These are phyloP conservation scores for Octodonta nipae DNA, from an alignment of 2,888 invertebrate genomes.

Conservation along the genomic window DNA sequence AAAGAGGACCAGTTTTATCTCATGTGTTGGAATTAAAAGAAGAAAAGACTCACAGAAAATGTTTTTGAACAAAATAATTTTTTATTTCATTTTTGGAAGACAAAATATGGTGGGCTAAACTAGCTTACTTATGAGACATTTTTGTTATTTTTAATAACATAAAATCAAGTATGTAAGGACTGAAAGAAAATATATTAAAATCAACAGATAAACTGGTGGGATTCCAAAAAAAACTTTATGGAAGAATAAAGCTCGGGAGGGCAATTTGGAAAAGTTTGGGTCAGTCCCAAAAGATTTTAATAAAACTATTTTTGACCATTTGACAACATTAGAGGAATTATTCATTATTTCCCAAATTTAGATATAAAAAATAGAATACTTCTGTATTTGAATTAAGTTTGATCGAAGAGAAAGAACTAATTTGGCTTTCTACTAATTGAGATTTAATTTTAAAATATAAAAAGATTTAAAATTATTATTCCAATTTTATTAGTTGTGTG, in stretches of 20 bases:
- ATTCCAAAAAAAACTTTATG: constrained; percentile 1
- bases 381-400: constrained; percentile 1
- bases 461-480: constrained; percentile 1
- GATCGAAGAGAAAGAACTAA: constrained; percentile 1
- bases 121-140: constrained; percentile 1
- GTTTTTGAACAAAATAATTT: constrained; percentile 1
- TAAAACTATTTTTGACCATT: constrained; percentile 1
- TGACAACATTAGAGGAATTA: constrained; percentile 1
- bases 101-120: not conserved
- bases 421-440: constrained; percentile 1
- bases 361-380: constrained; percentile 1
- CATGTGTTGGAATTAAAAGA: constrained; percentile 1
- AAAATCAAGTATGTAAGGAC: constrained; percentile 1
- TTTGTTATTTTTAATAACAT: constrained; percentile 1
- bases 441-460: constrained; percentile 1
- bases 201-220: constrained; percentile 1
- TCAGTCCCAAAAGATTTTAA: constrained; percentile 1
- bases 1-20: constrained; percentile 1
- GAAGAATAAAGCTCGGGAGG: constrained; percentile 1
- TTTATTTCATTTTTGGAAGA: not conserved
- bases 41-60: not conserved
- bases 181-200: constrained; percentile 1
- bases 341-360: constrained; percentile 1
- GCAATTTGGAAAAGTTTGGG: constrained; percentile 1
- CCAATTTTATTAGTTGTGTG: not conserved